Evolutionary conservation across 2,888 invertebrate genomes (phyloP), one percentile per base, ranked within the genome.

Genomic region (Habroteleia sp.): DNA sequence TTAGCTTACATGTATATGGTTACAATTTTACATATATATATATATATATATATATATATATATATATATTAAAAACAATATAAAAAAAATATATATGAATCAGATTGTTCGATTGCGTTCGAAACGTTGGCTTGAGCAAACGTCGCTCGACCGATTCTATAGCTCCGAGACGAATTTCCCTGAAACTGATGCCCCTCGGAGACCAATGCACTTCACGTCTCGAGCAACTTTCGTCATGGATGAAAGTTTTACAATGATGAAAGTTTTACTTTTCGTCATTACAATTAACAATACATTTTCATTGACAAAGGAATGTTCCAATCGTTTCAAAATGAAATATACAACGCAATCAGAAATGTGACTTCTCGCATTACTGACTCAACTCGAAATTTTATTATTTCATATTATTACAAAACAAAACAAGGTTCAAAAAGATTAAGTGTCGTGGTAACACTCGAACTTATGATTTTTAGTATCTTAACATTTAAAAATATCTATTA

Each of bases 1-100:
- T 71, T 75, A 71, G 27, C 41, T 60, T 71, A 71, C 11, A 46
- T 62, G 39, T 66, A 52, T 48, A 66, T 50, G 50, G 44, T 71
- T 75, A 69, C 62, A 66, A 75, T 71, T 75, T 58, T 56, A 63
- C 58, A 60, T 20, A 27, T 46, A 56, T 27, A 27, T 27, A 27
- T 25, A 29, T 27, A 11, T 1, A 7, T 4, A 10, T 10, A 33
- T 10, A 10, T 10, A 33, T 3, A 11, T 33, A n/a, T 3, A 11
- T 2, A 11, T 10, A 33, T 3, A 33, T 20, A 20, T 3, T 20
- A 33, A 33, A 1, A 37, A 37, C 2, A 16, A 37, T 37, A n/a
- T 6, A 14, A 37, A 46, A 56, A 42, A 44, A 25, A 60, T 23
- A 41, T 41, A 31, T 33, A 3, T 8, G 11, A 66, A 66, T 54